These are phyloP conservation scores for Conus canariensis DNA, from an alignment of 2,888 invertebrate genomes.

Conservation along the genomic window DNA sequence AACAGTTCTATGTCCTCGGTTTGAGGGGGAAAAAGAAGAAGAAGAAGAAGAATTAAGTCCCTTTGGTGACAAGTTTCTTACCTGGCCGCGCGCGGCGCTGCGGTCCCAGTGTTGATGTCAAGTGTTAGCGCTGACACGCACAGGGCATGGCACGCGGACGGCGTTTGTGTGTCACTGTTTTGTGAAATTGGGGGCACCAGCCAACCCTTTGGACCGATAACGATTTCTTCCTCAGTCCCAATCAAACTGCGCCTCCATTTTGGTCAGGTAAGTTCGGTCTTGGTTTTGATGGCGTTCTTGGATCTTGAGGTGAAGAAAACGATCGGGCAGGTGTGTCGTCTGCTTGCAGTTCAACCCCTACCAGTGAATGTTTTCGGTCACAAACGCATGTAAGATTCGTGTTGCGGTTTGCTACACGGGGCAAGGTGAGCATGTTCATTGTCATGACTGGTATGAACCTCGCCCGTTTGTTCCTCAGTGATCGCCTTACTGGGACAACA, in stretches of 20 bases:
- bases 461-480: too few relatives aligned
- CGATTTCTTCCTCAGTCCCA: background rate
- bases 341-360: background rate
- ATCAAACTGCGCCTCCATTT: background rate
- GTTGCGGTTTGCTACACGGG: background rate
- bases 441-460: background rate
- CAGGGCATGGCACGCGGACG: background rate
- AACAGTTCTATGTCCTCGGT: too few relatives aligned
- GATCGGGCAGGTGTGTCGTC: background rate
- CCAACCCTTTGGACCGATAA: background rate
- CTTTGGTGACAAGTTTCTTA: background rate
- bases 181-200: background rate
- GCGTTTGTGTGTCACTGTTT: background rate
- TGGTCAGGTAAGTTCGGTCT: background rate
- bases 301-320: background rate
- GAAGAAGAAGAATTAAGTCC: background rate
- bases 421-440: background rate
- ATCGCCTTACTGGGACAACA: too few relatives aligned
- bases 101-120: background rate
- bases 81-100: slow-evolving; percentile 24
- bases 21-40: too few relatives aligned
- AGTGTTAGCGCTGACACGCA: background rate
- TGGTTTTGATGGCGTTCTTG: background rate
- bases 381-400: background rate
- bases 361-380: slow-evolving; percentile 12